Conservation (phyloP, 2,888 invertebrate genomes). For the Temnothorax ravouxi region DNA sequence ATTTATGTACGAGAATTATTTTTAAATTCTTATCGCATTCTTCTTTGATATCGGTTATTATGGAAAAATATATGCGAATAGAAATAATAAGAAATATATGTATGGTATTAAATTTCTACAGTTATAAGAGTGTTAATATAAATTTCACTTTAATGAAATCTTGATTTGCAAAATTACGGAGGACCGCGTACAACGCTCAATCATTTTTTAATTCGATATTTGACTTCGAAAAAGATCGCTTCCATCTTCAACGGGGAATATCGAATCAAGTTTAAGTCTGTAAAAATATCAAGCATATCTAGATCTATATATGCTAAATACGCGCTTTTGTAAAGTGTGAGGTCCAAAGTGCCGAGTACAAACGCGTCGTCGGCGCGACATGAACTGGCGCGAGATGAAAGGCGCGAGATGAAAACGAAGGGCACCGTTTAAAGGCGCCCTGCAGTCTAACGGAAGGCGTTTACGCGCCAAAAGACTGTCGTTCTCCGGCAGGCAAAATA, state of each 20-base stretch:
- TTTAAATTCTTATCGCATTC: not conserved
- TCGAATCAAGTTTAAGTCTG: too few relatives aligned
- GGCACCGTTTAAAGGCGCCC: constrained; percentile 60
- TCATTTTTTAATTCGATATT: not conserved
- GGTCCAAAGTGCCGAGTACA: not conserved
- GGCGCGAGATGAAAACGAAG: constrained; percentile 29
- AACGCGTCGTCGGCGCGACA: not conserved
- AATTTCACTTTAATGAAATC: not conserved
- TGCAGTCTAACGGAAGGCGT: constrained; percentile 52
- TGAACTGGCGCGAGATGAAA: constrained; percentile 26
- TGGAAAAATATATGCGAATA: not conserved
- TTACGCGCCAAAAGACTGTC: constrained; percentile 38
- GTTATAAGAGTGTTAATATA: not conserved
- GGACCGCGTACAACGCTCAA: not conserved
- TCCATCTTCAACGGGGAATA: not conserved
- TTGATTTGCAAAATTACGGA: not conserved
- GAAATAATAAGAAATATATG: not conserved
- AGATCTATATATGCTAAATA: not conserved
- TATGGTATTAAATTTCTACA: not conserved
- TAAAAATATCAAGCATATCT: not conserved
- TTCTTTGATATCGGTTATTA: not conserved
- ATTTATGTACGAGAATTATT: not conserved
- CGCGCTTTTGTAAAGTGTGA: not conserved
- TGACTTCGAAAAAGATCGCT: not conserved
- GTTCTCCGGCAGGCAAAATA: constrained; percentile 51